Evolutionary conservation across 2,113 vertebrate genomes (phyloP), one percentile per base, ranked within the genome.

Genomic region (Sclerurus mexicanus): DNA sequence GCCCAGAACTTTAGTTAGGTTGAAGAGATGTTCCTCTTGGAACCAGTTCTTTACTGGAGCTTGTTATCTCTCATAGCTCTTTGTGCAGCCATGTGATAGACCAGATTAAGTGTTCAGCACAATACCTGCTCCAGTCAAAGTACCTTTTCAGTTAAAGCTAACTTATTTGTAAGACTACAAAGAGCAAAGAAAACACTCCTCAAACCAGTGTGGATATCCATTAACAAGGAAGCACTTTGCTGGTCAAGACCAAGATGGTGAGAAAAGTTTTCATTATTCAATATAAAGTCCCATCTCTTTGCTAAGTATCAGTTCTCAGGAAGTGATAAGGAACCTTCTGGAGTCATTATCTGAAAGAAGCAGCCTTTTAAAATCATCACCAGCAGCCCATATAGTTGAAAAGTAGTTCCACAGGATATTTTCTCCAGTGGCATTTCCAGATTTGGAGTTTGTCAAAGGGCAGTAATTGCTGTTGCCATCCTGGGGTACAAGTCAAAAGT

Each of bases 391-490:
- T 50, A 52, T 2, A 42, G 15, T 3, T 59, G n/a, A 69, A 91
- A 19, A 42, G 20, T 62, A 37, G 22, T 35, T 63, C 18, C 60
- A 71, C 6, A 25, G 18, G 12, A 6, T 58, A 40, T 42, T 87
- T 78, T 67, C 47, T 78, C 25, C 4, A 2, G 17, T 18, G 10
- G 3, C 6, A 42, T 4, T 19, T 19, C 6, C 8, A 3, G 2
- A 0, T 56, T 77, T 31, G n/a, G 15, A 75, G 25, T 52, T 11
- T 50, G 13, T 2, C 28, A 49, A 79, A 71, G 20, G 20, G 22
- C 39, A 82, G n/a, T 4, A 74, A 67, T 74, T 21, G 6, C 5
- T 72, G 31, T 58, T 74, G 21, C 6, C 6, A 1, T 30, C 28
- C 46, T 62, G 24, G 18, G 2, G 3, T 42, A 19, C 17, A 35